Evolutionary conservation across 2,113 vertebrate species (phyloP).

Genomic region (Dasyornis broadbenti): DNA sequence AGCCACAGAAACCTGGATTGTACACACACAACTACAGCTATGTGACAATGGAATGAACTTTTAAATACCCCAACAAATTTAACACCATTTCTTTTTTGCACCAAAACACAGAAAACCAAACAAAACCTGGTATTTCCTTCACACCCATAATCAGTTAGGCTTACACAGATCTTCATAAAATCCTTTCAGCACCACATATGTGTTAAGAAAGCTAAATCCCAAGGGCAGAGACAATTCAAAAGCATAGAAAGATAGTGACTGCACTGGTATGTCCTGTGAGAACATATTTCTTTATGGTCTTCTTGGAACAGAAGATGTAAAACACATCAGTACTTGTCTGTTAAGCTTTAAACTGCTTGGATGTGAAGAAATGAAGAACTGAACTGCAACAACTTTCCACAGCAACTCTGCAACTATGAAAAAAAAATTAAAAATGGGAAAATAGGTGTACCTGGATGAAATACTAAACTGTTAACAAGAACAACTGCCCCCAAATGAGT

Average conservation of each 20-base stretch:
- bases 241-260: background rate
- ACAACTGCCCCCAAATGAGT: background rate
- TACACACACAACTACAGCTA: background rate
- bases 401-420: background rate
- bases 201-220: background rate
- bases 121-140: background rate
- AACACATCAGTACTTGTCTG: background rate
- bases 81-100: background rate
- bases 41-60: background rate
- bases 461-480: constrained; percentile 9
- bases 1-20: background rate
- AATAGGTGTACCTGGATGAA: background rate
- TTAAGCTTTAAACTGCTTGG: background rate
- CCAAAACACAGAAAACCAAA: background rate
- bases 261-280: background rate
- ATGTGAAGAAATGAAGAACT: background rate
- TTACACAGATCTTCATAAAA: background rate
- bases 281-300: background rate
- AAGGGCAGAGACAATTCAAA: background rate
- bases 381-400: background rate
- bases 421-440: background rate
- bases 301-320: background rate
- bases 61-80: background rate
- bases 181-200: background rate
- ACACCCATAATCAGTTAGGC: background rate